Percentiles rank a stretch among this genome's conserved stretches.
Evolutionary conservation across 2,888 invertebrate genomes (phyloP).

Genomic region (Chalcosyrphus nemorum): DNA sequence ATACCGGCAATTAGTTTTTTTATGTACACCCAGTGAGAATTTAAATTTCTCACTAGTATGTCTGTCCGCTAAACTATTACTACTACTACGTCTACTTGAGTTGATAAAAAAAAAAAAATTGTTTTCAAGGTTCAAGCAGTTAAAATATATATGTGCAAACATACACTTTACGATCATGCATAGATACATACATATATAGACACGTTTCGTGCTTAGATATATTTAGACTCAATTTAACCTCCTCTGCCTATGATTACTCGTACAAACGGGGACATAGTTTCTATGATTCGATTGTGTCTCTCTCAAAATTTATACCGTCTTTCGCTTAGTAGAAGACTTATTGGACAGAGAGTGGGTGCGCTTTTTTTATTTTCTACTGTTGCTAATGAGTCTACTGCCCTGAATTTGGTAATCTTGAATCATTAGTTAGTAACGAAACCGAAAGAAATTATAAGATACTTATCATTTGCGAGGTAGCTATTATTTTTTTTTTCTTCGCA

Average conservation of each 20-base stretch:
- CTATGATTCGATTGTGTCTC: slow-evolving; percentile 18
- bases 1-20: slow-evolving; percentile 35
- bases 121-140: slow-evolving; percentile 57
- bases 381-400: slow-evolving; percentile 18
- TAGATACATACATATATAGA: slow-evolving; percentile 9
- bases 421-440: slow-evolving; percentile 12
- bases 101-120: slow-evolving; percentile 46
- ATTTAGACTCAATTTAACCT: slow-evolving; percentile 19
- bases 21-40: slow-evolving; percentile 1
- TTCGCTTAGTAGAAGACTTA: not conserved
- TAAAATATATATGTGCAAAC: slow-evolving; percentile 14
- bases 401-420: slow-evolving; percentile 7
- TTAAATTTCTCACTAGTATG: slow-evolving; percentile 1
- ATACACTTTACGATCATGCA: slow-evolving; percentile 17
- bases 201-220: slow-evolving; percentile 33
- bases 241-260: not conserved
- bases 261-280: not conserved
- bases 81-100: slow-evolving; percentile 24
- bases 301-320: not conserved
- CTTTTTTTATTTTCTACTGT: not conserved
- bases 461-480: not conserved
- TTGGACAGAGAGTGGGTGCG: not conserved
- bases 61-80: slow-evolving; percentile 15
- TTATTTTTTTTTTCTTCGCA: not conserved
- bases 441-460: not conserved